Conservation (phyloP, 2,797 vertebrate species). For the Crotalus adamanteus region DNA sequence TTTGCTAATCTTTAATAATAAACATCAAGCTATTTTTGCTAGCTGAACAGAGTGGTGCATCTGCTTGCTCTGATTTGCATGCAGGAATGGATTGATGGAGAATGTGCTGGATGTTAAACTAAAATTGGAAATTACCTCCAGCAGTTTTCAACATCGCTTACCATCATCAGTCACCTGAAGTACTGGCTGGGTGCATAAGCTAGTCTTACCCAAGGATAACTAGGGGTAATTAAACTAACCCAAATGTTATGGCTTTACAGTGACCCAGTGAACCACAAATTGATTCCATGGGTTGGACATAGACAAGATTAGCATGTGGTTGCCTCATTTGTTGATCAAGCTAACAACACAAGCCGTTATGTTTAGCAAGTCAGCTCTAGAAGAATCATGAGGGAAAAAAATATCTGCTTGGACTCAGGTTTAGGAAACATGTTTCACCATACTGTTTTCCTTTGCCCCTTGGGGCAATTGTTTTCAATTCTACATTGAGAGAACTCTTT, state of each 20-base stretch:
- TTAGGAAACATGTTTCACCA: neutral
- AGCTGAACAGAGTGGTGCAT: neutral
- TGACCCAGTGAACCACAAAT: neutral
- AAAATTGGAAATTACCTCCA: neutral
- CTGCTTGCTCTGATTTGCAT: neutral
- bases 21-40: neutral
- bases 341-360: neutral
- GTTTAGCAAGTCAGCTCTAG: neutral
- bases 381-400: neutral
- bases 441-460: neutral
- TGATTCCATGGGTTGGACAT: neutral
- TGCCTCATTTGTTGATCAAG: neutral
- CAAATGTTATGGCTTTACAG: neutral
- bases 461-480: neutral
- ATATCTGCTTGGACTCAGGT: neutral
- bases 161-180: neutral
- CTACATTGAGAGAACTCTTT: neutral
- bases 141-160: neutral
- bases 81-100: neutral
- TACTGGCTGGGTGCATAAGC: neutral
- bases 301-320: neutral
- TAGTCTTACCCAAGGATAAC: neutral
- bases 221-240: neutral
- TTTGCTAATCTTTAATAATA: neutral
- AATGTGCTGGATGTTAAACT: neutral